phyloP scores from a whole-genome alignment of 2,888 invertebrate genomes.

The Microplitis deprimator region DNA sequence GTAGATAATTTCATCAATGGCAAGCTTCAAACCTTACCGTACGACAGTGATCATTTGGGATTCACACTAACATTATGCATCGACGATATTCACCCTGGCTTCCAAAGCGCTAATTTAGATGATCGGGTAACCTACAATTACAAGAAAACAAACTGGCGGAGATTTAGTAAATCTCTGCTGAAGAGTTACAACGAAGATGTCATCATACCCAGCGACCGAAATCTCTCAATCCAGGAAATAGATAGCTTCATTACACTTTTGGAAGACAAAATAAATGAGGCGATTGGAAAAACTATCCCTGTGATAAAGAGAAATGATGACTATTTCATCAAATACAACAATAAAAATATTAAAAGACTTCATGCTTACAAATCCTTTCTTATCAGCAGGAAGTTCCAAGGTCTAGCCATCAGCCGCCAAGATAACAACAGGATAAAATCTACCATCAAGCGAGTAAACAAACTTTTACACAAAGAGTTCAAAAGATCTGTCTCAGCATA shows the following conservation, averaged over 20 bases:
- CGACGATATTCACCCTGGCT: neutral
- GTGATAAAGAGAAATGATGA: neutral
- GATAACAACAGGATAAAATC: constrained; percentile 21
- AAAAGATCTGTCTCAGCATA: constrained; percentile 26
- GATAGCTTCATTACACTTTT: constrained; percentile 24
- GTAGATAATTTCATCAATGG: constrained; percentile 3
- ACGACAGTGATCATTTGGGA: constrained; percentile 42
- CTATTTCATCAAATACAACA: constrained; percentile 34
- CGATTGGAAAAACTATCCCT: constrained; percentile 19
- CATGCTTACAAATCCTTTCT: constrained; percentile 34
- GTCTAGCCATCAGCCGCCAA: constrained; percentile 6
- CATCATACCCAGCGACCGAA: constrained; percentile 16
- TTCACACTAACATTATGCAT: constrained; percentile 19
- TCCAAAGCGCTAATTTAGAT: neutral
- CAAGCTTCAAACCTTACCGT: constrained; percentile 24
- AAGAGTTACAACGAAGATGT: neutral
- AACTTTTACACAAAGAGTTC: constrained; percentile 32
- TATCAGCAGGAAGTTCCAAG: constrained; percentile 24
- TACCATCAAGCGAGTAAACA: constrained; percentile 23
- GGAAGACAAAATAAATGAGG: constrained; percentile 1
- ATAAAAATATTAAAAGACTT: constrained; percentile 31
- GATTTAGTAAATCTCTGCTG: constrained; percentile 16
- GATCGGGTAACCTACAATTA: constrained; percentile 16
- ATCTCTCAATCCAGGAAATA: constrained; percentile 35
- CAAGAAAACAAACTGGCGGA: constrained; percentile 37